Evolutionary conservation across 2,888 invertebrate genomes (phyloP), one percentile per base, ranked within the genome.

Genomic region (Fragum whitleyi): DNA sequence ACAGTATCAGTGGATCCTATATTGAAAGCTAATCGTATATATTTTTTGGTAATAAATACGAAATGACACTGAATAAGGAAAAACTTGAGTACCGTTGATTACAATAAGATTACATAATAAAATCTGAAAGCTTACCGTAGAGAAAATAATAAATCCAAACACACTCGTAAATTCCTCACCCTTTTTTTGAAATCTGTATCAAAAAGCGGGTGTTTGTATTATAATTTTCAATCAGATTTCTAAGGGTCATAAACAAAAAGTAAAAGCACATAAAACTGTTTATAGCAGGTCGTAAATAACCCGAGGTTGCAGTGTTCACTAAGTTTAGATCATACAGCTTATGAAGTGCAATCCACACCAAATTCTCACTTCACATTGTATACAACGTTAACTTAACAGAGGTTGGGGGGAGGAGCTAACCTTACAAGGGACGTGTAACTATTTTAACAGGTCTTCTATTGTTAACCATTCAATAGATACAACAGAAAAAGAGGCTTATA

Each of bases 261-360:
- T 78, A 74, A 74, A 79, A 47, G 77, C 77, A 81, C 81, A 81
- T 81, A 81, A 85, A 85, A 82, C 32, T 77, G 67, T 75, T 73
- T 81, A 79, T 74, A 74, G 74, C 67, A 57, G 77, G 81, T 57
- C 79, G 79, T 85, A 85, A 85, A 85, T 81, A 83, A 83, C 69
- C 21, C 28, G 21, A 74, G 53, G 71, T 57, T 79, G 67, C 74
- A 79, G 72, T 67, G 73, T 76, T 79, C 69, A 29, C 61, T 73
- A 78, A 67, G 36, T 57, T 76, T 72, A 78, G 75, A 74, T 42
- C 42, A 42, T 21, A 42, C 21, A 42, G 65, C 65, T 65, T 65
- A 65, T 65, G 65, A 26, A 65, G 65, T 65, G 42, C 65, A 65
- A 65, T 65, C 65, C 65, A 65, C 11, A 65, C 65, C 65, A 65